Conservation (phyloP, 2,113 vertebrate species). For the Axis porcinus region DNA sequence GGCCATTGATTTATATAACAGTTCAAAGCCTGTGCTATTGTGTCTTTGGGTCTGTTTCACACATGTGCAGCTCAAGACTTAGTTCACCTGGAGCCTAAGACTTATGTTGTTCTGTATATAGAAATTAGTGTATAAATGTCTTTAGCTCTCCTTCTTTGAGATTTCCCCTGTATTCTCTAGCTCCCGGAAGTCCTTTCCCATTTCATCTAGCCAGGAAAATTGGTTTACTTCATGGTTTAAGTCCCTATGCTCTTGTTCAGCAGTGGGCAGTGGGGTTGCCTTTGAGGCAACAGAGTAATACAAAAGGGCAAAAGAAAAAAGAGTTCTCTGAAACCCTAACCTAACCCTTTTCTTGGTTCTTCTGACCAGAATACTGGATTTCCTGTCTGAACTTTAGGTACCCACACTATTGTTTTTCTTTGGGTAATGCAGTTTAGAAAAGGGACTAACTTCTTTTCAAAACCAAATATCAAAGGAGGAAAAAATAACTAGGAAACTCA, state of each 20-base stretch:
- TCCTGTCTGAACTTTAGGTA: background rate
- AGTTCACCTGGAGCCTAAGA: background rate
- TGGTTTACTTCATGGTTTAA: background rate
- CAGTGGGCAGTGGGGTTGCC: background rate
- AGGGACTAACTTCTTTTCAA: background rate
- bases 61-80: background rate
- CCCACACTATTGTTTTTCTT: background rate
- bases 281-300: background rate
- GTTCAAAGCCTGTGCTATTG: background rate
- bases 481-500: background rate
- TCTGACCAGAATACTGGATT: background rate
- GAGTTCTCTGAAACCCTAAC: too few species aligned
- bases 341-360: background rate
- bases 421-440: background rate
- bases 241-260: background rate
- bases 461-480: background rate
- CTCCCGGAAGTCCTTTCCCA: background rate
- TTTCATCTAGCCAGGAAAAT: background rate
- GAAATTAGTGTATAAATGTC: background rate
- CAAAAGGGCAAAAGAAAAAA: background rate
- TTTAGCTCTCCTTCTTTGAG: background rate
- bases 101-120: background rate
- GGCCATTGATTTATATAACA: background rate
- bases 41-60: background rate
- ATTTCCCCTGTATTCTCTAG: background rate